Evolutionary conservation across 1,140 invertebrate genomes (phyloP), one percentile per base, ranked within the genome.

Genomic region (Drosophila novamexicana): DNA sequence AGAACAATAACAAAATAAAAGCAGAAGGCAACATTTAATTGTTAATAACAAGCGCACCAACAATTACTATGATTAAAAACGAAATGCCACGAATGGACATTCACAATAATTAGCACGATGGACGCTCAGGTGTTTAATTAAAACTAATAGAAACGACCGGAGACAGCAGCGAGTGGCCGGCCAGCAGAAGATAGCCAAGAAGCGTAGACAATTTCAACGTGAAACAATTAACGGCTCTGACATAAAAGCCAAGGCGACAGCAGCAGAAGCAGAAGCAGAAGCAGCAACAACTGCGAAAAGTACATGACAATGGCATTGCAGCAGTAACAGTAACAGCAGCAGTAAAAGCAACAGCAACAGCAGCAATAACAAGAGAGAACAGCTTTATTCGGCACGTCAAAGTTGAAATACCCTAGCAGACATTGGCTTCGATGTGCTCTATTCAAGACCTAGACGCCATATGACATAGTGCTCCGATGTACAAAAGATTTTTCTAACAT

Each of bases 91-190:
- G 14, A 14, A 49, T 47, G 73, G 67, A 71, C 79, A 83, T 89
- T 88, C 73, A 75, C 72, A 69, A 83, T 88, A 86, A 86, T 86
- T 86, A 86, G 83, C 69, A 53, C 42, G 69, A 80, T 71, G 74
- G 79, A 86, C 79, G 84, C 67, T 70, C 75, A 80, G 83, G 74
- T 89, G 84, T 83, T 88, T 89, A 88, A 88, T 88, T 88, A 84
- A 84, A 88, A 88, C 83, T 83, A 89, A 89, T 88, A 89, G 84
- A 88, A 44, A 34, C 58, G 36, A 47, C 59, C 58, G 44, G 56
- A 45, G 57, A 52, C 40, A 53, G 18, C 59, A 29, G 42, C 52
- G 36, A 70, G 36, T 39, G 37, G 40, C 40, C 10, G 10, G 18
- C 36, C 47, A 29, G 32, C 42, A 40, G 62, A 65, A 57, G 57